Percentiles rank a stretch among this genome's conserved stretches.
phyloP scores from a whole-genome alignment of 2,797 vertebrate species.

The Masticophis lateralis region DNA sequence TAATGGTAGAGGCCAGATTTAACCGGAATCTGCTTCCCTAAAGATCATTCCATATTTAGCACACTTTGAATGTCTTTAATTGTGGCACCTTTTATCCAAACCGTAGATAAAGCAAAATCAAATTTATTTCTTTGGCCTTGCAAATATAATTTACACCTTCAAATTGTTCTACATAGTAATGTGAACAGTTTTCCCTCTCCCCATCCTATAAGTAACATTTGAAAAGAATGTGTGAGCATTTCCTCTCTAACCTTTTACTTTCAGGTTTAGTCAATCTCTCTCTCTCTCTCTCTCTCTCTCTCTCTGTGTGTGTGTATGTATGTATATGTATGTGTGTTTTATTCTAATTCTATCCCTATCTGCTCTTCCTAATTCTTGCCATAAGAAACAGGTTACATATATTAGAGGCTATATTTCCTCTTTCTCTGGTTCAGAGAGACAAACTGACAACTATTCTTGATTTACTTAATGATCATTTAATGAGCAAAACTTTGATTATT shows the following conservation, averaged over 20 bases:
- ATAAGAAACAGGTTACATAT: background rate
- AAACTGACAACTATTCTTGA: background rate
- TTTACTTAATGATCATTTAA: background rate
- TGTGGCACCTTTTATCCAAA: background rate
- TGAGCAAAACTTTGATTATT: background rate
- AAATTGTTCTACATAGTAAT: background rate
- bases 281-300: no score
- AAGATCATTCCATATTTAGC: background rate
- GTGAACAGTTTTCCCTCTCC: background rate
- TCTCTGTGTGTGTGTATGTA: no score
- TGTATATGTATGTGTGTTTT: background rate
- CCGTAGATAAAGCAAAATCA: background rate
- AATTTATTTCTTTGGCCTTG: background rate
- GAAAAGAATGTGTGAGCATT: background rate
- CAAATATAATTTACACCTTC: background rate
- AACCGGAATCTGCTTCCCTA: background rate
- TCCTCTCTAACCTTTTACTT: background rate
- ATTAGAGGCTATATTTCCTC: background rate
- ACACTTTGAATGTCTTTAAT: background rate
- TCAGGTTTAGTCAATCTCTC: background rate
- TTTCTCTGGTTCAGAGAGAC: background rate
- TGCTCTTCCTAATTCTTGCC: background rate
- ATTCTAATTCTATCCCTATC: background rate
- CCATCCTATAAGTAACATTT: background rate
- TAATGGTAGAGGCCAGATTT: background rate